A percentile compares a stretch with the other conserved stretches of the same genome.
Evolutionary conservation across 2,888 invertebrate genomes (phyloP).

Genomic region (Sinodicranocentrus sp.): DNA sequence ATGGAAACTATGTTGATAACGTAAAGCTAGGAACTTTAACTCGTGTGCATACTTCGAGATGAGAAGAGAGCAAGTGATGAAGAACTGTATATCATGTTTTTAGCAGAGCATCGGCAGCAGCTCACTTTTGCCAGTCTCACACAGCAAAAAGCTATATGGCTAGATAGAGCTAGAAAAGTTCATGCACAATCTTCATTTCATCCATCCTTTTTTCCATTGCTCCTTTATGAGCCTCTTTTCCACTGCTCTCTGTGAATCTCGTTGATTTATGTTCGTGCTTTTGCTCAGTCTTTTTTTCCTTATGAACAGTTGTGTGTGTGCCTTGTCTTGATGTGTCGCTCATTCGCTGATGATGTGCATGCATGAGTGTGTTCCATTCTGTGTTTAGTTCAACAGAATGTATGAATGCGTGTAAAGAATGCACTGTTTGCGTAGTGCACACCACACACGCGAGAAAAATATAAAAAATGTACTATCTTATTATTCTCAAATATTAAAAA

Average conservation of each 20-base stretch:
- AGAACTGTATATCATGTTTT: constrained; percentile 12
- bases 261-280: constrained; percentile 41
- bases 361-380: neutral
- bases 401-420: constrained; percentile 14
- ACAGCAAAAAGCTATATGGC: constrained; percentile 2
- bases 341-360: neutral
- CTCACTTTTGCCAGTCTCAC: constrained; percentile 25
- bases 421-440: constrained; percentile 7
- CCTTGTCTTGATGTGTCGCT: constrained; percentile 19
- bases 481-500: constrained; percentile 5
- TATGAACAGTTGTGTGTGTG: neutral
- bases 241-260: constrained; percentile 28
- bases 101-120: constrained; percentile 23
- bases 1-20: constrained; percentile 11
- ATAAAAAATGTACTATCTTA: neutral
- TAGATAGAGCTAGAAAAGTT: constrained; percentile 3
- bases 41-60: neutral
- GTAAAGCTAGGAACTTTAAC: neutral
- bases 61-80: neutral
- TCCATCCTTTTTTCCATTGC: constrained; percentile 23
- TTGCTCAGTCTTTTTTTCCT: constrained; percentile 23
- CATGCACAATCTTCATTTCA: constrained; percentile 13
- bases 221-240: constrained; percentile 3
- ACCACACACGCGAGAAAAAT: constrained; percentile 8
- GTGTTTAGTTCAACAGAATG: constrained; percentile 7